Percentiles rank a stretch among this genome's conserved stretches.
Evolutionary conservation across 2,888 invertebrate species (phyloP).

Genomic region (Leptinotarsa haldemani): DNA sequence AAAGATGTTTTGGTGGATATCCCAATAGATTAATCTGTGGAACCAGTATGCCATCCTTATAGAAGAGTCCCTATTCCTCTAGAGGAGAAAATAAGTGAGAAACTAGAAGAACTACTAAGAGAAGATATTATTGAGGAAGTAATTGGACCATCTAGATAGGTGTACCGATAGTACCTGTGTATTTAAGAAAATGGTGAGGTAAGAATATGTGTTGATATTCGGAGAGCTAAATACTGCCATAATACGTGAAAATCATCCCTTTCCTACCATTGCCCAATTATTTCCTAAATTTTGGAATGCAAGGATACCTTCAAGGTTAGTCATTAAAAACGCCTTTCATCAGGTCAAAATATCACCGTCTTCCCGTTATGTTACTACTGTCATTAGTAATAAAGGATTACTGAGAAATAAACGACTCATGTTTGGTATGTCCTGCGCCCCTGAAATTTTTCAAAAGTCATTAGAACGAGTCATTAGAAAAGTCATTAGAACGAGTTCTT

Average conservation of each 20-base stretch:
- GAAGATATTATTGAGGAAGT: too few relatives aligned
- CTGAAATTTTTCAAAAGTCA: conserved; percentile 21
- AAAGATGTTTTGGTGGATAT: too few relatives aligned
- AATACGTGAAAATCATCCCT: neutral
- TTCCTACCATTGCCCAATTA: conserved; percentile 10
- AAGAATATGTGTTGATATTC: too few relatives aligned
- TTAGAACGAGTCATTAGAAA: conserved; percentile 16
- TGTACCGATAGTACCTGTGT: too few relatives aligned
- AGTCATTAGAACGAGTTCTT: neutral
- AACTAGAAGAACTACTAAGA: too few relatives aligned
- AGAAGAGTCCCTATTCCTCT: too few relatives aligned
- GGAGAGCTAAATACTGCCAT: too few relatives aligned
- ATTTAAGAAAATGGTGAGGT: too few relatives aligned
- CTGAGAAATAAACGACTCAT: neutral
- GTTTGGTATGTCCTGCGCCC: conserved; percentile 12
- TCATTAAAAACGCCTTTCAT: conserved; percentile 47
- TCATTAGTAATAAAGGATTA: conserved; percentile 31
- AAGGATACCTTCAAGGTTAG: conserved; percentile 44
- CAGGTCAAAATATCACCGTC: conserved; percentile 34
- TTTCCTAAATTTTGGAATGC: conserved; percentile 48
- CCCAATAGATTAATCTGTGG: too few relatives aligned
- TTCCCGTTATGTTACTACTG: conserved; percentile 38
- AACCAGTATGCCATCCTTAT: too few relatives aligned
- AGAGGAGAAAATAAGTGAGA: too few relatives aligned
- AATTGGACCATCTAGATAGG: too few relatives aligned